A percentile compares a stretch with the other conserved stretches of the same genome.
Conservation (phyloP, 2,113 vertebrate species). For the Haplotaxodon microlepis region DNA sequence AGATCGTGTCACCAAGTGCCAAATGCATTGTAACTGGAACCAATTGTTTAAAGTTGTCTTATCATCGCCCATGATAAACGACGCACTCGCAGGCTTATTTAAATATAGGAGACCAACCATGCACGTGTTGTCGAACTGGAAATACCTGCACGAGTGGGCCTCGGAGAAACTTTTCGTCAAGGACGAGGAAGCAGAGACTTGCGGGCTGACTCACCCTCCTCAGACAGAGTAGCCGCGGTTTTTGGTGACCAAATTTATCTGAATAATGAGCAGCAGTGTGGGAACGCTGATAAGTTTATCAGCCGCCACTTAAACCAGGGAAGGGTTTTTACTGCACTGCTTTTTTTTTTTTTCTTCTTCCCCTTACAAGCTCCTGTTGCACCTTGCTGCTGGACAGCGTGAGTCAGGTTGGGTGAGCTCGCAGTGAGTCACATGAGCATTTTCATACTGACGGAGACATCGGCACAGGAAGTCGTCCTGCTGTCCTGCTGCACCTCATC, state of each 20-base stretch:
- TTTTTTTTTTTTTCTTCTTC: background rate
- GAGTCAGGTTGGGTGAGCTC: conserved; percentile 33
- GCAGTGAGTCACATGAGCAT: conserved; percentile 25
- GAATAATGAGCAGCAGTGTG: background rate
- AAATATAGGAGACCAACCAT: conserved; percentile 24
- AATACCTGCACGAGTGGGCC: conserved; percentile 57
- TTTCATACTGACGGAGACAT: background rate
- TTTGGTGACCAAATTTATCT: background rate
- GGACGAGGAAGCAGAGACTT: background rate
- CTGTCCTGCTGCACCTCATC: background rate
- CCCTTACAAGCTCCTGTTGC: background rate
- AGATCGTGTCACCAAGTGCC: background rate
- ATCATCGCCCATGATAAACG: background rate
- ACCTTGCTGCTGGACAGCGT: background rate
- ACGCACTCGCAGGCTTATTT: conserved; percentile 10
- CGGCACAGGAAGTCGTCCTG: conserved; percentile 1
- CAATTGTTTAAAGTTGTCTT: background rate
- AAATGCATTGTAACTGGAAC: background rate
- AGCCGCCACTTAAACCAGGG: background rate
- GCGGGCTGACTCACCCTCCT: background rate
- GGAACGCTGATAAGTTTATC: conserved; percentile 1
- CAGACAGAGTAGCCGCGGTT: fast-evolving
- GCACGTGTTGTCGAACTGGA: conserved; percentile 63
- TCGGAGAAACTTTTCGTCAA: background rate
- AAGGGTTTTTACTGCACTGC: background rate